Conservation (phyloP, 2,113 vertebrate species). For the Heliornis fulica region DNA sequence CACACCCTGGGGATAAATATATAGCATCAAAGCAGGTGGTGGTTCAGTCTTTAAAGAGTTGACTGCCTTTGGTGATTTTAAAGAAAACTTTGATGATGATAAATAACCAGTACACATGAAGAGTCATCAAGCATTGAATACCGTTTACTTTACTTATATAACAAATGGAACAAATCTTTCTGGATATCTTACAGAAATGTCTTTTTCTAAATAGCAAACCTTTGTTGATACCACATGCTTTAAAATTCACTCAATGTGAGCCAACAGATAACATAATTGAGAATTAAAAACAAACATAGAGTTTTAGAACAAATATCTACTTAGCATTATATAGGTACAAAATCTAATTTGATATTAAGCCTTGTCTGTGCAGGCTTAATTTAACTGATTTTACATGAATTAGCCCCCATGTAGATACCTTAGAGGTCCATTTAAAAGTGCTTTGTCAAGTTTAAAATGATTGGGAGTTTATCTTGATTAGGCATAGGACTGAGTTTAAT, state of each 20-base stretch:
- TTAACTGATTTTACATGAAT: neutral
- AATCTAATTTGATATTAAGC: neutral
- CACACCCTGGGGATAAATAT: neutral
- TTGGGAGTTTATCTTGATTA: neutral
- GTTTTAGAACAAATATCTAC: neutral
- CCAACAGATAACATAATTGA: neutral
- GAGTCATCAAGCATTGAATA: neutral
- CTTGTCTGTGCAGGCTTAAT: neutral
- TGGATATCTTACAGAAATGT: neutral
- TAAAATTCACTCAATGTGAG: neutral
- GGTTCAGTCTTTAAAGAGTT: neutral
- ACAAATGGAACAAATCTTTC: neutral
- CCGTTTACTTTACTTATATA: neutral
- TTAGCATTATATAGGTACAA: neutral
- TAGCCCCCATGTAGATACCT: neutral
- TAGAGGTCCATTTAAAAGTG: neutral
- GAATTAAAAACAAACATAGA: neutral
- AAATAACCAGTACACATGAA: neutral
- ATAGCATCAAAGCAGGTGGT: neutral
- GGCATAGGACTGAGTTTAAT: neutral
- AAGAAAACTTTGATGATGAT: neutral
- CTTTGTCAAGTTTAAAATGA: neutral
- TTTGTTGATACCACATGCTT: neutral
- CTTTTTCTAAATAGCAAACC: neutral
- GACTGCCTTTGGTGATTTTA: neutral